Base-by-base conservation (phyloP, 2,797 vertebrate species). In the Poecile montanus region DNA sequence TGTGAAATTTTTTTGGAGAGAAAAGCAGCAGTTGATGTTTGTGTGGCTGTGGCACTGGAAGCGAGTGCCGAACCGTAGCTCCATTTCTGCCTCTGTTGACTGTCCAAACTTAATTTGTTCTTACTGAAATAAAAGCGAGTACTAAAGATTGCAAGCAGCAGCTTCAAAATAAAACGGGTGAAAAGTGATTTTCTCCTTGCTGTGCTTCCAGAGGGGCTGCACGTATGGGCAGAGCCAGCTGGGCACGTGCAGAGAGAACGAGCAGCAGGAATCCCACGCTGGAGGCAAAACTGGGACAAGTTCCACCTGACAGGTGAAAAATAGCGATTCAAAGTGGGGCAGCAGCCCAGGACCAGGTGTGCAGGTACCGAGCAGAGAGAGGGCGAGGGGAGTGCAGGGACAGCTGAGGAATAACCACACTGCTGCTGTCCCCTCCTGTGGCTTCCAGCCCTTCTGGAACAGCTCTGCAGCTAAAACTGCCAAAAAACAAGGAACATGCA, bases 391-490 rank as follows among this genome's bases (percentile, higher is more conserved):
- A 44, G 73, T 5, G 60, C 20, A 6, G 75, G 32, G 27, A 27
- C 7, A 8, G 16, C 16, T 2, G 1, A 23, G 62, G 44, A 36
- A 10, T 16, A n/a, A n/a, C 7, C 7, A 3, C 2, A 0, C 25
- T 38, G 65, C 45, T 1, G 7, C 51, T 1, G 1, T n/a, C 36
- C 38, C 32, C 25, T 63, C 1, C 0, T 0, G 6, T 21, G 76
- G 40, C 53, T 72, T 18, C 73, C 63, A n/a, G 60, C 25, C 1
- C 7, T 1, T 66, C 42, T 57, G 40, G 47, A 27, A 25, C 16
- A 4, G 4, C 26, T 4, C 38, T 20, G 50, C 1, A 3, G 11
- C 77, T 13, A 7, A 8, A 47, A 5, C 63, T 23, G 48, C 51
- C 16, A 1, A 14, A 66, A 74, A 12, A 6, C 4, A 1, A 10